Base-by-base conservation (phyloP, 2,797 vertebrate genomes). In the Heteromormyrus szaboi region DNA sequence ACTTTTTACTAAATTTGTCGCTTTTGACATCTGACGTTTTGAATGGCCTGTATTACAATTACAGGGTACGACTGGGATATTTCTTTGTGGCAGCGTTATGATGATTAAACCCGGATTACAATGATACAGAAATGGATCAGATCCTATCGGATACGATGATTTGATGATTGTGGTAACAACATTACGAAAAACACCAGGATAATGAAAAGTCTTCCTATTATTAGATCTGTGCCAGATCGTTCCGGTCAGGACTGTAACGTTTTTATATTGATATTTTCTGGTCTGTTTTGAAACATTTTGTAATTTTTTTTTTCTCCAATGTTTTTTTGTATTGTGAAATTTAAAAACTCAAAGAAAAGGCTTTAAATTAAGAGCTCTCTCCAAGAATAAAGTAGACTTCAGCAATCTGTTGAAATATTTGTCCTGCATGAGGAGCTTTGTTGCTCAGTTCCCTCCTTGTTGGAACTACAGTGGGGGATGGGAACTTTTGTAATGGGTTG, bases 401-500 rank as follows among this genome's bases (percentile, higher is more conserved):
- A 46, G 7, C 76, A 19, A 46, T 72, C 76, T 81, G 76, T 81
- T 81, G 37, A 81, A 81, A 81, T 81, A 46, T 81, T 81, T 81
- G 76, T 46, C 59, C 44, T 87, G 44, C 54, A 14, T 72, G 17
- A n/a, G 19, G 41, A 46, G 87, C 86, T 90, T 91, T 91, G 91
- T 90, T 90, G 79, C 87, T 51, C 86, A 88, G 76, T 91, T 90
- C 89, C 88, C 72, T 88, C 65, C 89, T 88, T 92, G 90, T 91
- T 91, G 90, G 53, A 54, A 81, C 56, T 85, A 76, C 68, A 89
- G 59, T 90, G 90, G 90, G 90, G 90, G 89, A 84, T 81, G 88
- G 90, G 87, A 85, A 83, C 25, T 37, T 84, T 25, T 84, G 81
- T 84, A 51, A 19, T 84, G 46, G 46, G 46, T 29, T 84, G 41